phyloP scores from a whole-genome alignment of 2,797 vertebrate genomes.

The Dermochelys coriacea region DNA sequence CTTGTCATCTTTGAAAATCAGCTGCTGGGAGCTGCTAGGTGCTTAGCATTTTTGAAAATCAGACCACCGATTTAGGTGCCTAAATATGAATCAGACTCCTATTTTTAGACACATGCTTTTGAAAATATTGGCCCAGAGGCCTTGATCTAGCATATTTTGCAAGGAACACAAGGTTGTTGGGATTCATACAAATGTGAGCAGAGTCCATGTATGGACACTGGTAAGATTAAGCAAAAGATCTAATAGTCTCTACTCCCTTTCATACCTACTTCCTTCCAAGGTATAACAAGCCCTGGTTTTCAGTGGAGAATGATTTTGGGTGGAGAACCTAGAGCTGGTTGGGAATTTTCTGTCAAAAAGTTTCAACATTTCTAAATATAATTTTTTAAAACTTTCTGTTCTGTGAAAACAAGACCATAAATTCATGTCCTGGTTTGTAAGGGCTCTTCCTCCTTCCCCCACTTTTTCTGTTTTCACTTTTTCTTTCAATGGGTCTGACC shows the following conservation, averaged over 20 bases:
- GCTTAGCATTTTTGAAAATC: neutral
- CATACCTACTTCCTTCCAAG: neutral
- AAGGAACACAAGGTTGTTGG: neutral
- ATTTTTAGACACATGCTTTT: neutral
- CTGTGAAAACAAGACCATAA: neutral
- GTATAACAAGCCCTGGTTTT: neutral
- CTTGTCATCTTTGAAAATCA: neutral
- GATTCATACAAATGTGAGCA: neutral
- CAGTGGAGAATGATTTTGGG: neutral
- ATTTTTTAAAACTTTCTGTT: neutral
- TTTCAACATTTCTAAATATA: neutral
- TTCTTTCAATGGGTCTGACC: neutral
- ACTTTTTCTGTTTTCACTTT: neutral
- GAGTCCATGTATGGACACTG: neutral
- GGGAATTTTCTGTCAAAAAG: neutral
- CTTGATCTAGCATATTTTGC: neutral
- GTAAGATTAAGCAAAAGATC: neutral
- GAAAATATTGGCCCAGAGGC: neutral
- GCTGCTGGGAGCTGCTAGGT: neutral
- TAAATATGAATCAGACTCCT: neutral
- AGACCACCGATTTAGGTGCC: neutral
- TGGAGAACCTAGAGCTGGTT: neutral
- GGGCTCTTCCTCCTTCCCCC: neutral
- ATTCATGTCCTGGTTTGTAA: neutral
- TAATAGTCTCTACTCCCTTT: neutral